These are phyloP conservation scores for Vollenhovia emeryi DNA, from an alignment of 1,140 invertebrate species.

Conservation along the genomic window DNA sequence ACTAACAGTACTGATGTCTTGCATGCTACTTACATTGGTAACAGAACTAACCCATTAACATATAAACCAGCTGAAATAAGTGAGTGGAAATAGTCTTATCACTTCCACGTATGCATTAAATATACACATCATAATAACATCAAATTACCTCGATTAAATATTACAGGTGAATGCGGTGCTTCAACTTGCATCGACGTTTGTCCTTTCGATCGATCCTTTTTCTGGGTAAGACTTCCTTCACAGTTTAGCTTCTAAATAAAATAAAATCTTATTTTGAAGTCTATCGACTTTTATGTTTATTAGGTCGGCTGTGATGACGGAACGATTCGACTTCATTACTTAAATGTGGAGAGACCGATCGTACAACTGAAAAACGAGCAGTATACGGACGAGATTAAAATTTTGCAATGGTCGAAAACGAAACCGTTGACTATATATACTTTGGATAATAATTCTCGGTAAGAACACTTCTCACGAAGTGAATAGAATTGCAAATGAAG, in stretches of 20 bases:
- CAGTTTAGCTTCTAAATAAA: not conserved
- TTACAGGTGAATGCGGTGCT: slow-evolving; percentile 78
- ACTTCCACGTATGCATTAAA: not conserved
- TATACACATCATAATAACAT: not conserved
- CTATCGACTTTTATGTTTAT: slow-evolving; percentile 39
- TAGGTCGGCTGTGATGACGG: slow-evolving; percentile 87
- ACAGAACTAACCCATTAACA: slow-evolving; percentile 82
- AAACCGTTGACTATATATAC: slow-evolving; percentile 87
- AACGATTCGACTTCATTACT: slow-evolving; percentile 84
- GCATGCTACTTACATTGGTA: slow-evolving; percentile 85
- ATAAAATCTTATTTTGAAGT: not conserved
- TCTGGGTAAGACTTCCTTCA: slow-evolving; percentile 82
- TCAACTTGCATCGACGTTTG: slow-evolving; percentile 85
- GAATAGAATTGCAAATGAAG: not conserved
- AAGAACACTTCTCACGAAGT: slow-evolving; percentile 53
- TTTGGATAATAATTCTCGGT: slow-evolving; percentile 86
- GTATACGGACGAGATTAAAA: slow-evolving; percentile 79
- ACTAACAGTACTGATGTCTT: slow-evolving; percentile 86
- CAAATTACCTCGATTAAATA: slow-evolving; percentile 42
- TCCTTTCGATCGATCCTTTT: slow-evolving; percentile 86
- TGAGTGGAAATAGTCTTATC: slow-evolving; percentile 72
- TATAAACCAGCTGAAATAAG: slow-evolving; percentile 84
- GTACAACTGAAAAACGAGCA: slow-evolving; percentile 83
- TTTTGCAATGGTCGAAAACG: slow-evolving; percentile 87
- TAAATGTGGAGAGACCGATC: slow-evolving; percentile 84